These are phyloP conservation scores for Melanerpes formicivorus DNA, from an alignment of 2,113 vertebrate species.

Conservation along the genomic window DNA sequence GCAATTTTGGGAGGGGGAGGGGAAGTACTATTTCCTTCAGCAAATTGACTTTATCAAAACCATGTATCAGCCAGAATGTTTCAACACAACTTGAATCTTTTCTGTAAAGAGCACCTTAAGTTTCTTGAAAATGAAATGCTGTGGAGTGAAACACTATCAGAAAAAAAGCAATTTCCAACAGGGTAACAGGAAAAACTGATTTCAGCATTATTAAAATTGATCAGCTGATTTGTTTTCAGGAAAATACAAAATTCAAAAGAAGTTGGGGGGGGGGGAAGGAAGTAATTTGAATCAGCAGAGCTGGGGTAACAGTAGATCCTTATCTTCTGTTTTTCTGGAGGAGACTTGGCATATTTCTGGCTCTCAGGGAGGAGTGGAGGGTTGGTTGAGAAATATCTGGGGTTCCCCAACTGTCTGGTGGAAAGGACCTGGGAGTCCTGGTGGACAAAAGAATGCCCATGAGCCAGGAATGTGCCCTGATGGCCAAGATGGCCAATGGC, in stretches of 20 bases:
- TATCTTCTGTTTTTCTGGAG: not conserved
- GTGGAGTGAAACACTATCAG: not conserved
- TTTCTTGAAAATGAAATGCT: not conserved
- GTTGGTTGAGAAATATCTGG: not conserved
- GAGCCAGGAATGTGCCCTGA: no score
- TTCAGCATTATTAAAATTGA: not conserved
- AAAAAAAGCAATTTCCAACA: not conserved
- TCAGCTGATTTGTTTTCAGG: not conserved
- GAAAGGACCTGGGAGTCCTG: no score
- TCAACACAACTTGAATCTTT: not conserved
- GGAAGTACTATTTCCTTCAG: not conserved
- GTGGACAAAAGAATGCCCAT: no score
- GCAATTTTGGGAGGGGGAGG: no score
- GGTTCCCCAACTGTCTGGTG: no score
- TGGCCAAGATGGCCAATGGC: no score
- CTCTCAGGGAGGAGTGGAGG: not conserved
- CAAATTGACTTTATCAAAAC: not conserved
- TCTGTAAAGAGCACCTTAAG: not conserved
- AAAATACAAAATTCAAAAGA: not conserved
- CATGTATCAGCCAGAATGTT: not conserved
- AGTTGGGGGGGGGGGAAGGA: not conserved
- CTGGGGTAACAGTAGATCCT: not conserved
- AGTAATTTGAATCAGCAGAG: not conserved
- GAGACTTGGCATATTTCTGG: not conserved
- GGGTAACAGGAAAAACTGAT: not conserved